A percentile compares a stretch with the other conserved stretches of the same genome.
Evolutionary conservation across 1,140 invertebrate genomes (phyloP).

Genomic region (Holcopasites calliopsidis): DNA sequence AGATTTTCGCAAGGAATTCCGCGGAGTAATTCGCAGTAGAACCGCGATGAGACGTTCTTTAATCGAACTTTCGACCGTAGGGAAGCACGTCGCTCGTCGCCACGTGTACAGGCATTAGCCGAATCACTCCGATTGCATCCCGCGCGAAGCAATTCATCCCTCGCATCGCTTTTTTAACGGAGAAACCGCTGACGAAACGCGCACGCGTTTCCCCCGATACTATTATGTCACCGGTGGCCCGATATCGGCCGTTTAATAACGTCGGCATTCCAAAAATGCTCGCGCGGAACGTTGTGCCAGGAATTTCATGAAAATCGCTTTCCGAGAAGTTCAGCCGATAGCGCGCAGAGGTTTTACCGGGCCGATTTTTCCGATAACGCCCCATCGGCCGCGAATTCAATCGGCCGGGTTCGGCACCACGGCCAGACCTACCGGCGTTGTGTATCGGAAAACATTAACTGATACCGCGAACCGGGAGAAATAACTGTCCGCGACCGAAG

Average conservation of each 20-base stretch:
- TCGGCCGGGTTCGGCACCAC: neutral
- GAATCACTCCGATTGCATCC: too few relatives aligned
- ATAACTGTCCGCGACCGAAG: neutral
- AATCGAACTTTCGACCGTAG: neutral
- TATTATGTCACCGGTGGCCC: conserved; percentile 21
- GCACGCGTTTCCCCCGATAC: neutral
- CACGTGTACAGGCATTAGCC: neutral
- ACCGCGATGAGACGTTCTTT: too few relatives aligned
- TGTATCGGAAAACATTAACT: conserved; percentile 14
- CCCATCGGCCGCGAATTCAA: neutral
- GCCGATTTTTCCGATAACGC: conserved; percentile 1
- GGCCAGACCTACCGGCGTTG: too few relatives aligned
- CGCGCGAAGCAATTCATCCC: too few relatives aligned
- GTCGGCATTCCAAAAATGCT: conserved; percentile 16
- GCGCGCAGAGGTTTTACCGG: neutral
- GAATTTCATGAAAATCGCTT: conserved; percentile 36
- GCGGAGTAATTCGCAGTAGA: too few relatives aligned
- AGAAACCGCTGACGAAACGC: too few relatives aligned
- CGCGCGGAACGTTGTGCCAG: conserved; percentile 11
- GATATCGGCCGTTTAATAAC: conserved; percentile 41
- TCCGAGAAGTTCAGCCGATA: conserved; percentile 1
- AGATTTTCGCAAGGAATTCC: too few relatives aligned
- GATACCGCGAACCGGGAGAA: neutral
- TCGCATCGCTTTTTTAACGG: too few relatives aligned
- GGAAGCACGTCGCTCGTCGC: too few relatives aligned